These are phyloP conservation scores for Tichodroma muraria DNA, from an alignment of 2,113 vertebrate species.

Conservation along the genomic window DNA sequence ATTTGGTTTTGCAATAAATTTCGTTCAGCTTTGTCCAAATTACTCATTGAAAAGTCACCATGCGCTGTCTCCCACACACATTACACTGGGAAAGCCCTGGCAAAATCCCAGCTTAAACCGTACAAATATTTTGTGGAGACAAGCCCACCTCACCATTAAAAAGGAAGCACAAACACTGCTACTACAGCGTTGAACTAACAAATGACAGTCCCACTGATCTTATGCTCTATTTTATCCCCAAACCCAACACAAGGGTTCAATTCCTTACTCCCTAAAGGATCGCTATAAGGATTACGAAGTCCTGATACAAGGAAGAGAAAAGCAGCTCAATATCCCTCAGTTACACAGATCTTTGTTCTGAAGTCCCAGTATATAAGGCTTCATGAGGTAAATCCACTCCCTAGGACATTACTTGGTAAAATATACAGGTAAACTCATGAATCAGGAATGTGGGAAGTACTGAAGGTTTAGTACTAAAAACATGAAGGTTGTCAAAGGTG, in stretches of 20 bases:
- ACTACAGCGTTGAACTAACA: rapidly evolving
- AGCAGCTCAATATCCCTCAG: background rate
- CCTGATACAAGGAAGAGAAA: background rate
- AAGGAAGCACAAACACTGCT: background rate
- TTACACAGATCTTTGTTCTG: background rate
- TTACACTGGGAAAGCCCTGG: slow-evolving; percentile 10
- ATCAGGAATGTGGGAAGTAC: background rate
- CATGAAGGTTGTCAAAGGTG: background rate
- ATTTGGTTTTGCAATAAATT: background rate
- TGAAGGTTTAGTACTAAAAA: background rate
- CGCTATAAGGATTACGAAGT: background rate
- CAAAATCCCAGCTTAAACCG: slow-evolving; percentile 17
- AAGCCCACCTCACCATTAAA: background rate
- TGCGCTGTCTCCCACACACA: slow-evolving; percentile 10
- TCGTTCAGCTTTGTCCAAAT: background rate
- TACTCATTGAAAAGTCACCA: background rate
- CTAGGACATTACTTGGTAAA: background rate
- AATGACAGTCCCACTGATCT: background rate
- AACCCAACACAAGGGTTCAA: background rate
- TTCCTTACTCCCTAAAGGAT: background rate
- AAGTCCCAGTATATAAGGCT: background rate
- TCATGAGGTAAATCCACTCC: background rate
- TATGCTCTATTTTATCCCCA: background rate
- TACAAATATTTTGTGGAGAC: background rate
- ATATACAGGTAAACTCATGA: background rate